phyloP scores from a whole-genome alignment of 2,113 vertebrate genomes.

The Pseudopodoces humilis region DNA sequence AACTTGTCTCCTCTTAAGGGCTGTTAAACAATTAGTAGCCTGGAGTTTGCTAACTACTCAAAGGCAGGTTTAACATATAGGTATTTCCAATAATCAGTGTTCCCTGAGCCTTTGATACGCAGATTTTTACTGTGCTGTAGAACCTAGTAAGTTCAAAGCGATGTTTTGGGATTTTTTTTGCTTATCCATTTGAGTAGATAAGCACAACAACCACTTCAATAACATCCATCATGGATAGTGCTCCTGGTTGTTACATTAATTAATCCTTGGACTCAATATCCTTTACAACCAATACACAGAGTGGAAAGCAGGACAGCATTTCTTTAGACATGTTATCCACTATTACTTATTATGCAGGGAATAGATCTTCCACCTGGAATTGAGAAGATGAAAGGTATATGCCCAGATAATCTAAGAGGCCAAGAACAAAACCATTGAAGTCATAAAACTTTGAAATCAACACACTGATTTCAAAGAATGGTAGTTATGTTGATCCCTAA shows the following conservation, averaged over 20 bases:
- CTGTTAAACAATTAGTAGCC: not conserved
- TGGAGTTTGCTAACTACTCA: not conserved
- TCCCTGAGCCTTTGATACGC: not conserved
- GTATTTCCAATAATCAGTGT: not conserved
- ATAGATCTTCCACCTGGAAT: not conserved
- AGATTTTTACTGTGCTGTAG: not conserved
- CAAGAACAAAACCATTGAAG: not conserved
- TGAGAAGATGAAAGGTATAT: not conserved
- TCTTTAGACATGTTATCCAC: not conserved
- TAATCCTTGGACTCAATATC: not conserved
- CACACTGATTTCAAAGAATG: not conserved
- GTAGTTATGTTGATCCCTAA: not conserved
- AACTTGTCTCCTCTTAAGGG: not conserved
- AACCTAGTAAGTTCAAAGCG: not conserved
- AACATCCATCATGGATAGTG: not conserved
- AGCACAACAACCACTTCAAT: not conserved
- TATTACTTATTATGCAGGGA: not conserved
- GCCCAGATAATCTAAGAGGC: not conserved
- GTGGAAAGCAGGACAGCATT: not conserved
- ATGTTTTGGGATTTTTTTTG: not conserved
- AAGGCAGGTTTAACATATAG: not conserved
- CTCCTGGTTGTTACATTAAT: not conserved
- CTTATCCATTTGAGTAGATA: not conserved
- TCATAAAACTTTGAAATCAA: not conserved
- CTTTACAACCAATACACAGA: not conserved